Conservation (phyloP, 2,113 vertebrate genomes). For the Pollachius pollachius region DNA sequence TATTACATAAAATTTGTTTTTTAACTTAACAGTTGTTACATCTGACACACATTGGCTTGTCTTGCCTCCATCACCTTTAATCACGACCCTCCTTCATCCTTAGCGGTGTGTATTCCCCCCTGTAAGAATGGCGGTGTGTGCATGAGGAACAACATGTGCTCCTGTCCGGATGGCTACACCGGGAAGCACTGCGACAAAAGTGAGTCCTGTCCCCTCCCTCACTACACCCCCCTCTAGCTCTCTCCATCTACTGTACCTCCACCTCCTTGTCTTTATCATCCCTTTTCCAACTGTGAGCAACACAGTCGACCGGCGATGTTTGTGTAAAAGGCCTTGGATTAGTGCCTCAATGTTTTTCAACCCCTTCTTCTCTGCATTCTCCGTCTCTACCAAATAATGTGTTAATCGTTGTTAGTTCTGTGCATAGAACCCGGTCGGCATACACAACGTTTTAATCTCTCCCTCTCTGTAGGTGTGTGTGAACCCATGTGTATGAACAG, state of each 20-base stretch:
- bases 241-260: too few relatives aligned
- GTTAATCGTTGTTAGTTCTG: too few relatives aligned
- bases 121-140: slow-evolving; percentile 81
- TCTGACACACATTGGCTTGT: too few relatives aligned
- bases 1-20: background rate
- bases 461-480: slow-evolving; percentile 73
- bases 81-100: background rate
- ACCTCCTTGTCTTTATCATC: background rate
- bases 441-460: background rate
- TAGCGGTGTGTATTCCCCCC: slow-evolving; percentile 79
- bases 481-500: slow-evolving; percentile 77
- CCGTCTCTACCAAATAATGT: too few relatives aligned
- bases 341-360: too few relatives aligned
- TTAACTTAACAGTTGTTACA: too few relatives aligned
- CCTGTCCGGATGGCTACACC: slow-evolving; percentile 72
- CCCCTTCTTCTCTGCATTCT: too few relatives aligned
- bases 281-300: too few relatives aligned
- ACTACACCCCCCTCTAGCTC: background rate
- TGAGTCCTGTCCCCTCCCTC: slow-evolving; percentile 46
- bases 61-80: too few relatives aligned
- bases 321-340: too few relatives aligned
- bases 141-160: slow-evolving; percentile 71
- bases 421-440: too few relatives aligned
- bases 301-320: too few relatives aligned
- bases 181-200: slow-evolving; percentile 77